phyloP scores from a whole-genome alignment of 1,140 invertebrate genomes.

The Thaumetopoea pityocampa region DNA sequence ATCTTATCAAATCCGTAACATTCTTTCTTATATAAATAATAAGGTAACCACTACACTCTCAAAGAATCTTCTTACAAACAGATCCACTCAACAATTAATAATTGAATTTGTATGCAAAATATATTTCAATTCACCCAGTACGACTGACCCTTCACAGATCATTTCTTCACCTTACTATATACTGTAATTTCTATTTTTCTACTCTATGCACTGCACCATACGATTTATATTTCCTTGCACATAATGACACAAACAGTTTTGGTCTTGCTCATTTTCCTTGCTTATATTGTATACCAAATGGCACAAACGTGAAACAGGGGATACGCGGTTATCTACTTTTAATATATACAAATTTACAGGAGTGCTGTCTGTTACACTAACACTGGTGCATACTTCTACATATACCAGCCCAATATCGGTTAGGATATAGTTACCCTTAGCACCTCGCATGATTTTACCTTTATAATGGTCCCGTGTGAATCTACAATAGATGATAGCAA shows the following conservation, averaged over 20 bases:
- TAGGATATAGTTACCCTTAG: conserved; percentile 44
- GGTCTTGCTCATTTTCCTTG: conserved; percentile 52
- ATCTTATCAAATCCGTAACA: conserved; percentile 14
- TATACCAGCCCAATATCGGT: conserved; percentile 65
- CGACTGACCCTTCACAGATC: conserved; percentile 43
- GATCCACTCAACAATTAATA: conserved; percentile 26
- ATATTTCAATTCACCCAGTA: conserved; percentile 38
- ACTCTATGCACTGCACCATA: conserved; percentile 69
- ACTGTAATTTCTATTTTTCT: conserved; percentile 50
- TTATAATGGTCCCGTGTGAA: conserved; percentile 32
- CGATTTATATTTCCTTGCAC: conserved; percentile 68
- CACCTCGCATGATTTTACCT: conserved; percentile 53
- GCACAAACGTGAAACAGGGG: no score
- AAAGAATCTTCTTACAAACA: conserved; percentile 28
- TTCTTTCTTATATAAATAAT: conserved; percentile 16
- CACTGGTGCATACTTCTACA: conserved; percentile 74
- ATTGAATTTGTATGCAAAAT: conserved; percentile 40
- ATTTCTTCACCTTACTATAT: conserved; percentile 43
- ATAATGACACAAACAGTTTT: conserved; percentile 48
- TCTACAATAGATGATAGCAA: conserved; percentile 28
- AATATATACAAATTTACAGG: conserved; percentile 34
- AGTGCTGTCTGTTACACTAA: conserved; percentile 38
- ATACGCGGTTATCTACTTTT: conserved; percentile 1
- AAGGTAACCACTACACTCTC: conserved; percentile 25
- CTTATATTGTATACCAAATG: conserved; percentile 32